phyloP scores from a whole-genome alignment of 2,113 vertebrate genomes.

The Peromyscus polionotus region DNA sequence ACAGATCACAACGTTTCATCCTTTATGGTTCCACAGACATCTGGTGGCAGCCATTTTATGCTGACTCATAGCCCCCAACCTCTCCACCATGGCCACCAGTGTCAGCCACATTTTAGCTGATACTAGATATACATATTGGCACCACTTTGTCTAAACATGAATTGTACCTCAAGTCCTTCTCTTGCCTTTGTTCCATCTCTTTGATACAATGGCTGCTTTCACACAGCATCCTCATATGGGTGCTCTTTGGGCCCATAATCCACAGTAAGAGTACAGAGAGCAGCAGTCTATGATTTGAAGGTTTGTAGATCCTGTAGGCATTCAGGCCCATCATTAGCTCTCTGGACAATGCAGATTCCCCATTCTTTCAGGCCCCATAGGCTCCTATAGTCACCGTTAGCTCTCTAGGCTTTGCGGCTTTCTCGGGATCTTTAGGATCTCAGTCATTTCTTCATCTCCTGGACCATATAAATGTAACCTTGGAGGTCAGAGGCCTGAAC shows the following conservation, averaged over 20 bases:
- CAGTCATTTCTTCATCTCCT: not conserved
- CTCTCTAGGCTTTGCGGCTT: not conserved
- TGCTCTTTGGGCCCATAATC: not conserved
- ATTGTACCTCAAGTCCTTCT: not conserved
- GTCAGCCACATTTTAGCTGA: not conserved
- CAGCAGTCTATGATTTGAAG: not conserved
- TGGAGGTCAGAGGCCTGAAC: not conserved
- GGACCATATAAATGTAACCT: not conserved
- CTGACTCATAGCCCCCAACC: not conserved
- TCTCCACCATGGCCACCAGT: not conserved
- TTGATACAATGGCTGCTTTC: not conserved
- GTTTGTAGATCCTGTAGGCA: not conserved
- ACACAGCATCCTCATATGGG: not conserved
- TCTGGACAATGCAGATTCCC: not conserved
- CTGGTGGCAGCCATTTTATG: not conserved
- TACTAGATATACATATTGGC: not conserved
- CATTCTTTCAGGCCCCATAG: not conserved
- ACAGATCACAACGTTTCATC: not conserved
- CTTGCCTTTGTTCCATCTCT: not conserved
- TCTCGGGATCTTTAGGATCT: not conserved
- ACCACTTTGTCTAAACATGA: not conserved
- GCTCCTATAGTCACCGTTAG: not conserved
- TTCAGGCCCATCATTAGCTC: not conserved
- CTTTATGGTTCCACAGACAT: not conserved
- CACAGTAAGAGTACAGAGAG: not conserved